Base-by-base conservation (phyloP, 2,113 vertebrate species). In the Shinisaurus crocodilurus region DNA sequence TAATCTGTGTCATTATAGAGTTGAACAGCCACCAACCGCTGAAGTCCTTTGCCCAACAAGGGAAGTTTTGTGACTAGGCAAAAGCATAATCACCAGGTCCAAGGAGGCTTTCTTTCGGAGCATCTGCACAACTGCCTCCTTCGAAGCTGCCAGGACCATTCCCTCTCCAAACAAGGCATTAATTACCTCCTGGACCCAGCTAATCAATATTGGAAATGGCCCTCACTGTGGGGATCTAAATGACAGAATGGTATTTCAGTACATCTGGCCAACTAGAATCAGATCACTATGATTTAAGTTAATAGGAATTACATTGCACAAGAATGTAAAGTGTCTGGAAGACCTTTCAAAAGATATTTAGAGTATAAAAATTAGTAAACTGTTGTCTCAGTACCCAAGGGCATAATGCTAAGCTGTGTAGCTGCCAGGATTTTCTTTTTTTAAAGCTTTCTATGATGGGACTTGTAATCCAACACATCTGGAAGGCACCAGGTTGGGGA, bases 291-390 rank as follows among this genome's bases (percentile, higher is more conserved):
- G 37, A 60, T 57, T 75, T 76, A 32, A 34, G 5, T 20, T 43
- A 50, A 8, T 70, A 25, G 29, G 34, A 43, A 82, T 72, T n/a
- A 40, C 57, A 48, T 23, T 25, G 75, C 75, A 86, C 23, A 60
- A 40, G 48, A 3, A 86, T 92, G 88, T 25, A 90, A 87, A 94
- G 88, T 91, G 86, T 63, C 6, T 54, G 57, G 75, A 80, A 29
- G 43, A 34, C 34, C 23, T 75, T 88, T 48, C 7, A 75, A 50
- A 86, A 69, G 0, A 3, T 6, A 82, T 89, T 87, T 87, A 3
- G 2, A 72, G 70, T 76, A 74, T 86, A 7, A 82, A 70, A 88
- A 92, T 34, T 34, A 57, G 16, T 80, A 87, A 76, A 87, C 12
- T 40, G 45, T 27, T 6, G 5, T 54, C 54, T 34, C 13, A 2